A percentile compares a stretch with the other conserved stretches of the same genome.
Evolutionary conservation across 1,140 invertebrate species (phyloP).

Genomic region (Hyphantria cunea): DNA sequence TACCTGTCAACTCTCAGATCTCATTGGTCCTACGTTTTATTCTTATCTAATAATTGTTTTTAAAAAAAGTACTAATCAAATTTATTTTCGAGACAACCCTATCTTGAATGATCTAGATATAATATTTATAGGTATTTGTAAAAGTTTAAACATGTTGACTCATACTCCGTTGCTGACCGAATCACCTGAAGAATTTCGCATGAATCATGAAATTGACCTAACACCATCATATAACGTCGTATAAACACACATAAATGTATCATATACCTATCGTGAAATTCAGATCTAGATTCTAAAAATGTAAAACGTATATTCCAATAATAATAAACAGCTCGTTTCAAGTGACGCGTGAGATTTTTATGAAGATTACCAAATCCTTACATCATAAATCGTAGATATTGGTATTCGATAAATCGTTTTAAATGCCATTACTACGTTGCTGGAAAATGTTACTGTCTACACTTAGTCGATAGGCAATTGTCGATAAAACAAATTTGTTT

Average conservation of each 20-base stretch:
- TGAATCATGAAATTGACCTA: conserved; percentile 12
- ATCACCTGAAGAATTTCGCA: conserved; percentile 11
- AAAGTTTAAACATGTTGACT: background rate
- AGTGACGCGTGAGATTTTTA: conserved; percentile 23
- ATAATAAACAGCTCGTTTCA: conserved; percentile 23
- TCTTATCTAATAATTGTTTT: no score
- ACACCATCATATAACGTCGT: background rate
- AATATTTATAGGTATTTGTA: no score
- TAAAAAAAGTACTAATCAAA: no score
- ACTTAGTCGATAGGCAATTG: no score
- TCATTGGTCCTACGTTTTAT: no score
- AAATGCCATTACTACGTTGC: no score
- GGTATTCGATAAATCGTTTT: no score
- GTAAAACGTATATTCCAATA: conserved; percentile 19
- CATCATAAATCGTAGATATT: conserved; percentile 8
- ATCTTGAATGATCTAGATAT: background rate
- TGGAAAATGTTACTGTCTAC: no score
- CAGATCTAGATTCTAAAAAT: conserved; percentile 18
- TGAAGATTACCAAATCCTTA: conserved; percentile 21
- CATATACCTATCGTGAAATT: conserved; percentile 7
- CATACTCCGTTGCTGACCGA: conserved; percentile 1
- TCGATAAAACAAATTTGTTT: no score
- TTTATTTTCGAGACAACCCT: background rate
- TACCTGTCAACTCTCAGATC: no score
- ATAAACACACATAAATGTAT: conserved; percentile 12